These are phyloP conservation scores for Meandrusa payeni DNA, from an alignment of 2,888 invertebrate species.

Conservation along the genomic window DNA sequence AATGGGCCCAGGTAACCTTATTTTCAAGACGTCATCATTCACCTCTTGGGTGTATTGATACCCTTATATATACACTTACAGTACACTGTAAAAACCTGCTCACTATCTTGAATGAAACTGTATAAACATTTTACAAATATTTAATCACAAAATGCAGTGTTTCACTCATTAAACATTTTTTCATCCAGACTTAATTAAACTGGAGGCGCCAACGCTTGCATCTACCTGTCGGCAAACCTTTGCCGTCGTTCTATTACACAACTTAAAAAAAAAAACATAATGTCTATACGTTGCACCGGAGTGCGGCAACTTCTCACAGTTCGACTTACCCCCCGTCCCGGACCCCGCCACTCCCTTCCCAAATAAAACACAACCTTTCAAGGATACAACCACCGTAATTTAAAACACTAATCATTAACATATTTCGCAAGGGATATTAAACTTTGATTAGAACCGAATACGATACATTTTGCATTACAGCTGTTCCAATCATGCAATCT, in stretches of 20 bases:
- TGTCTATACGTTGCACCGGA: constrained; percentile 61
- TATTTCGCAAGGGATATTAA: constrained; percentile 38
- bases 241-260: constrained; percentile 73
- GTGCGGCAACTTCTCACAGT: constrained; percentile 74
- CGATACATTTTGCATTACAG: constrained; percentile 34
- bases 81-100: no score
- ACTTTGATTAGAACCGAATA: constrained; percentile 38
- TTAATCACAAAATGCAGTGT: background rate
- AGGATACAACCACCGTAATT: constrained; percentile 77
- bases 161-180: constrained; percentile 19
- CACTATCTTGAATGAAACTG: no score
- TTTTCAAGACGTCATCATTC: no score
- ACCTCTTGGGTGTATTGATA: no score
- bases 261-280: constrained; percentile 74
- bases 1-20: no score
- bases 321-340: constrained; percentile 42
- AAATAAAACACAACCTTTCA: constrained; percentile 77
- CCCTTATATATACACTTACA: no score
- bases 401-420: constrained; percentile 50
- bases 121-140: background rate
- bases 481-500: constrained; percentile 12
- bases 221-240: constrained; percentile 74
- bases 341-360: constrained; percentile 42
- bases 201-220: constrained; percentile 65
- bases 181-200: constrained; percentile 69